These are phyloP conservation scores for Serilophus lunatus DNA, from an alignment of 2,113 vertebrate species.

Conservation along the genomic window DNA sequence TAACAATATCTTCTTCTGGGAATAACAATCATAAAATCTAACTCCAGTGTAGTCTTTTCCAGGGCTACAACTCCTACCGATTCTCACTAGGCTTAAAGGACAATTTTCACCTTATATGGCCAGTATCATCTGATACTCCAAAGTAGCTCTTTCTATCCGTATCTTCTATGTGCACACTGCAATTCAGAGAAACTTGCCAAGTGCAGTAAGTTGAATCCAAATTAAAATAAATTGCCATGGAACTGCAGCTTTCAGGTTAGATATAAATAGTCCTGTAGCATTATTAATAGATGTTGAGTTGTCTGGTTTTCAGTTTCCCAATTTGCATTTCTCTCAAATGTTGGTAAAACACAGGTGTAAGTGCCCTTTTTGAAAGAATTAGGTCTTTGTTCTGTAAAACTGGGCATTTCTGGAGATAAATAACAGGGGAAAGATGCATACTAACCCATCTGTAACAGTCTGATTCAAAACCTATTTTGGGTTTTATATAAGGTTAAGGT, in stretches of 20 bases:
- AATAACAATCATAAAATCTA: neutral
- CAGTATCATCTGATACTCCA: neutral
- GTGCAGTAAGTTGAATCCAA: neutral
- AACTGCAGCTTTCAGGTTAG: neutral
- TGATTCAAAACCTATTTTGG: neutral
- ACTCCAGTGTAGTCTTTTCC: neutral
- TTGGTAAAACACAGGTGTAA: neutral
- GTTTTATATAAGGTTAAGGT: neutral
- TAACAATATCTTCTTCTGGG: neutral
- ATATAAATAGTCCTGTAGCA: slow-evolving; percentile 23
- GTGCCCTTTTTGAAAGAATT: neutral
- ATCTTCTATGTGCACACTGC: neutral
- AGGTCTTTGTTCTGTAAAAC: neutral
- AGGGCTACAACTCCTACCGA: neutral
- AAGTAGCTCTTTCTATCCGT: neutral
- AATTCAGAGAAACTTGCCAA: neutral
- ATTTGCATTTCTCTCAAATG: neutral
- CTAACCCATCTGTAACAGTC: neutral
- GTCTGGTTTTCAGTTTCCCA: neutral
- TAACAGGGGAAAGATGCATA: neutral
- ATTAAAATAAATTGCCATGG: neutral
- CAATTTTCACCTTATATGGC: neutral
- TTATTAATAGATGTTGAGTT: slow-evolving; percentile 35
- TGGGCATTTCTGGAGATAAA: neutral
- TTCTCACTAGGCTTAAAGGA: neutral